Base-by-base conservation (phyloP, 1,140 invertebrate genomes). In the Drosophila murphyi region DNA sequence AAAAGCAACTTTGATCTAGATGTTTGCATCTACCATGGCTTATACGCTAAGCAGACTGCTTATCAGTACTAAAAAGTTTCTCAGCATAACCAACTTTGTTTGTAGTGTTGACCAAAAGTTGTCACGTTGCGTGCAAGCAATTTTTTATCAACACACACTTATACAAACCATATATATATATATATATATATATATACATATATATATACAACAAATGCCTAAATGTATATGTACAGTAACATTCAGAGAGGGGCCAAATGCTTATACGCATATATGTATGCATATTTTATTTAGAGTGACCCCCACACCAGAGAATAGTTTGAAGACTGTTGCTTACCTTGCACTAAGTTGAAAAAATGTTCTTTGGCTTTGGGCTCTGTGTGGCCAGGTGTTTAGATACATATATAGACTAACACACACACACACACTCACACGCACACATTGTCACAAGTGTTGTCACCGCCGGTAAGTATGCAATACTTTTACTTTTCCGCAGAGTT, bases 121-220 rank as follows among this genome's bases (percentile, higher is more conserved):
- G 59, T 69, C 69, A 70, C 65, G 28, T 65, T 50, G 72, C 72
- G 67, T 79, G 78, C 82, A 54, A 72, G 63, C 76, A 87, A 87
- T 87, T 88, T 82, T 76, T 87, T 80, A 76, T 87, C 80, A 72
- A 76, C 62, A 82, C 62, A 82, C 78, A 78, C 87, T 87, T 72
- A 31, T 35, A 43, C 31, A 32, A 34, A 43, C 37, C 47, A 35
- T 60, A 73, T 52, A 67, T 59, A 20, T 1, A 20, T 41, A 54
- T 67, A 51, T 52, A 67, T 59, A 20, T 20, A 20, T 41, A 54
- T 67, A 51, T 52, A 67, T 59, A 20, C 1, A 20, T 52, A 67
- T 59, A 20, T 20, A 20, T 41, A 54, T 67, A 51, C 72, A 82
- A 67, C 72, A 72, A 79, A 70, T 50, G 82, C 78, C 75, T 78